phyloP scores from a whole-genome alignment of 2,888 invertebrate species.

The Rhingia rostrata region DNA sequence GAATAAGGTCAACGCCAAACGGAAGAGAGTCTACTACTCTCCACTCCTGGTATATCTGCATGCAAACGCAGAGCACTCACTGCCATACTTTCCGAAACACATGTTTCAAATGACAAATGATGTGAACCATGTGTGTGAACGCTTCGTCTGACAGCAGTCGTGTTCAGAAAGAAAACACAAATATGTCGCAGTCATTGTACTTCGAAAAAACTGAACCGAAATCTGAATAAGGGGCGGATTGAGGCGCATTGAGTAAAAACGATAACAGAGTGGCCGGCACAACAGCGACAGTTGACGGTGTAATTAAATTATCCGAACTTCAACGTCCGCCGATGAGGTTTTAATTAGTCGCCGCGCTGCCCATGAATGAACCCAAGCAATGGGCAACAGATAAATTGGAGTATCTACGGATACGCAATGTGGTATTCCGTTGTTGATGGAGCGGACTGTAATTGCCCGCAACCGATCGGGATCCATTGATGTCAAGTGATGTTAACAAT shows the following conservation, averaged over 20 bases:
- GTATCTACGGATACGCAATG: slow-evolving; percentile 3
- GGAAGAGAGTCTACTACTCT: slow-evolving; percentile 22
- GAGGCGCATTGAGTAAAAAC: slow-evolving; percentile 16
- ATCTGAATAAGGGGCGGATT: slow-evolving; percentile 40
- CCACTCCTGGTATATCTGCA: slow-evolving; percentile 1
- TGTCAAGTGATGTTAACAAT: slow-evolving; percentile 59
- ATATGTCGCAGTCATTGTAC: slow-evolving; percentile 14
- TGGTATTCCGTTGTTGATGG: slow-evolving; percentile 30
- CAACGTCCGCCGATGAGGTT: slow-evolving; percentile 56
- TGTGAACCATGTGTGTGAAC: slow-evolving; percentile 66
- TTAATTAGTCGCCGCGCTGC: slow-evolving; percentile 62
- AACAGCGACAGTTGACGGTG: slow-evolving; percentile 23
- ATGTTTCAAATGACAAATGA: slow-evolving; percentile 73
- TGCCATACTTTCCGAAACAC: slow-evolving; percentile 52
- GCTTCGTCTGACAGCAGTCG: slow-evolving; percentile 23
- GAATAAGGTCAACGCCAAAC: slow-evolving; percentile 62
- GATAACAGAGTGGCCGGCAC: slow-evolving; percentile 34
- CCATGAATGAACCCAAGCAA: slow-evolving; percentile 1
- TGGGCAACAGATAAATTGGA: slow-evolving; percentile 12
- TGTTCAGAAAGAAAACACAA: slow-evolving; percentile 7
- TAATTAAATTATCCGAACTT: slow-evolving; percentile 67
- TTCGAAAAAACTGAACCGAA: slow-evolving; percentile 5
- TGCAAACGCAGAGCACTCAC: background rate
- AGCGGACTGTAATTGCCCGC: slow-evolving; percentile 22
- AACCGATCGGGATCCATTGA: slow-evolving; percentile 47